phyloP scores from a whole-genome alignment of 1,140 invertebrate species.

The Leptoteleia sp. region DNA sequence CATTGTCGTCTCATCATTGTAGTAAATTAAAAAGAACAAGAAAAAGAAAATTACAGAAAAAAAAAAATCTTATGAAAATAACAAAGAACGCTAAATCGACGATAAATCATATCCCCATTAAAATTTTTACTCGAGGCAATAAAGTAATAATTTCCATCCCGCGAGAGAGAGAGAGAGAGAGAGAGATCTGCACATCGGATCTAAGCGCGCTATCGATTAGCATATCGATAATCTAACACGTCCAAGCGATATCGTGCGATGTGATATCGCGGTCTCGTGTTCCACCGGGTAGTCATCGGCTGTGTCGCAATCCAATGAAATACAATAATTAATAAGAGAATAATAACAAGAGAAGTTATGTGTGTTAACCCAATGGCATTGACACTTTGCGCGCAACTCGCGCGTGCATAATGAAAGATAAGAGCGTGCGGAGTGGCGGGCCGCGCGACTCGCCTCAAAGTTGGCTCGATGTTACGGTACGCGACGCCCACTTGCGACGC shows the following conservation, averaged over 20 bases:
- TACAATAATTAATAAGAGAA: constrained; percentile 64
- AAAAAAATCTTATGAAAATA: no score
- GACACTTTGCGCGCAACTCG: constrained; percentile 44
- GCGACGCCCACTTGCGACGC: constrained; percentile 29
- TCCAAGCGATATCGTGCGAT: constrained; percentile 31
- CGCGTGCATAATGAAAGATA: constrained; percentile 23
- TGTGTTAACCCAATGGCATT: constrained; percentile 61
- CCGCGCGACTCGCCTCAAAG: no score
- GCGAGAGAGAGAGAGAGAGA: constrained; percentile 11
- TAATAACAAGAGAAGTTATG: no score
- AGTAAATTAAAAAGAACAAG: no score
- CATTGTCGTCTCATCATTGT: no score
- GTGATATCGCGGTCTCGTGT: constrained; percentile 38
- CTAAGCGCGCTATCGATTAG: constrained; percentile 15
- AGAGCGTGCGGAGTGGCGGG: neutral
- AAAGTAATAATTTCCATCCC: constrained; percentile 2
- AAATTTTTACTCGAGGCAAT: neutral
- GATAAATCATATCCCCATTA: constrained; percentile 1
- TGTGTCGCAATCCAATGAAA: constrained; percentile 53
- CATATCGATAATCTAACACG: constrained; percentile 38
- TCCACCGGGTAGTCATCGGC: constrained; percentile 48
- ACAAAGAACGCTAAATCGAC: no score
- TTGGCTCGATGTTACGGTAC: constrained; percentile 11
- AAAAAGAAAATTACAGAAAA: no score
- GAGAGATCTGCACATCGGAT: constrained; percentile 7